Evolutionary conservation across 2,888 invertebrate genomes (phyloP).

Genomic region (Frankliniella fusca): DNA sequence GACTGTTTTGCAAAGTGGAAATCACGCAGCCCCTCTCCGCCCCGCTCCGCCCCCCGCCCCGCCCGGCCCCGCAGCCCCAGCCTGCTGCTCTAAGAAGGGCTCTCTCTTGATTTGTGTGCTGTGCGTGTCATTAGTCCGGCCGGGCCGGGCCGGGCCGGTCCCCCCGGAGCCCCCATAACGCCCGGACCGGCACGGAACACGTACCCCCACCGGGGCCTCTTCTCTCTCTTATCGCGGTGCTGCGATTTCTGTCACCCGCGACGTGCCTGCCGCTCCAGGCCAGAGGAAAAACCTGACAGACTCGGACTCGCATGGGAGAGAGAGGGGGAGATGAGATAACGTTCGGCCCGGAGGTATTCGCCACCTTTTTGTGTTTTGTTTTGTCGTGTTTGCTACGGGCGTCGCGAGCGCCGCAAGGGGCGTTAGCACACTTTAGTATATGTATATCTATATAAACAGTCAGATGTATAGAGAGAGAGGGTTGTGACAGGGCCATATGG

Average conservation of each 20-base stretch:
- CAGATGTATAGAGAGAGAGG: background rate
- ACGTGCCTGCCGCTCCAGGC: too few relatives aligned
- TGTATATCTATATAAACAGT: background rate
- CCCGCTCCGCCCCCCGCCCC: background rate
- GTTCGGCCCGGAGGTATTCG: too few relatives aligned
- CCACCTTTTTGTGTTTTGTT: background rate
- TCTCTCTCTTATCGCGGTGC: too few relatives aligned
- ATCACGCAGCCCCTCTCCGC: background rate
- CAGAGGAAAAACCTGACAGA: too few relatives aligned
- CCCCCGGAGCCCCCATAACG: background rate
- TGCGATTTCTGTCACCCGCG: too few relatives aligned
- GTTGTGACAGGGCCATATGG: background rate
- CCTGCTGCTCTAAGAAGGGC: background rate
- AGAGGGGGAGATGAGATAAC: too few relatives aligned
- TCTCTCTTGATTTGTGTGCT: background rate
- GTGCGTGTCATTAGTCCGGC: background rate
- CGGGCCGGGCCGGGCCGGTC: background rate
- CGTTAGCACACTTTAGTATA: too few relatives aligned
- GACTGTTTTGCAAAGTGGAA: constrained; percentile 22
- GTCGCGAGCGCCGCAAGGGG: too few relatives aligned
- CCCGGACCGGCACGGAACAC: too few relatives aligned
- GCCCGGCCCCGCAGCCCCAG: background rate
- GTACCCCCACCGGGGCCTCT: too few relatives aligned
- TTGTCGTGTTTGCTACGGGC: background rate
- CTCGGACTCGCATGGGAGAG: too few relatives aligned